phyloP scores from a whole-genome alignment of 2,113 vertebrate genomes.

The Oreochromis aureus region DNA sequence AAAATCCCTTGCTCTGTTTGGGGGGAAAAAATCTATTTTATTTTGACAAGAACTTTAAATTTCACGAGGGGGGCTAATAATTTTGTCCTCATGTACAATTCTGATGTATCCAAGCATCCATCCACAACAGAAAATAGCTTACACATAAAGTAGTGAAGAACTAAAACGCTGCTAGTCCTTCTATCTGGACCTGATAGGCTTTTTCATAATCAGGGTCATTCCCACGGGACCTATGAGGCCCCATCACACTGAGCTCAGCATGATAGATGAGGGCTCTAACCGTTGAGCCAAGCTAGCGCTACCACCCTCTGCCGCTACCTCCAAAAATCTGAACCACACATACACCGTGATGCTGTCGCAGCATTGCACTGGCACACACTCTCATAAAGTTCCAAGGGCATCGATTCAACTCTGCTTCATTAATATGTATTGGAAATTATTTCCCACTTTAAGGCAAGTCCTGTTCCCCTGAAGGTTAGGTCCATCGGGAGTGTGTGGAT shows the following conservation, averaged over 20 bases:
- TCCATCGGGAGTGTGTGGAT: slow-evolving; percentile 8
- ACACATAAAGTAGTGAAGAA: background rate
- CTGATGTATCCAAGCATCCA: background rate
- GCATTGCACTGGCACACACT: slow-evolving; percentile 41
- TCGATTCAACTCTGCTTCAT: slow-evolving; percentile 68
- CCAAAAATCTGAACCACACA: slow-evolving; percentile 29
- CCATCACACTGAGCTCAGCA: slow-evolving; percentile 33
- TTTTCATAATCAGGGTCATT: slow-evolving; percentile 37
- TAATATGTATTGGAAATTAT: slow-evolving; percentile 78
- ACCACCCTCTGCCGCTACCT: background rate
- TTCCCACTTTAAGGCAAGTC: slow-evolving; percentile 63
- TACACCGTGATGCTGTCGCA: slow-evolving; percentile 38
- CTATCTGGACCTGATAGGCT: slow-evolving; percentile 10
- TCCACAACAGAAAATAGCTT: slow-evolving; percentile 17
- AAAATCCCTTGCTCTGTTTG: background rate
- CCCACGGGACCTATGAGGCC: slow-evolving; percentile 25
- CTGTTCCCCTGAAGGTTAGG: slow-evolving; percentile 58
- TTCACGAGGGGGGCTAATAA: background rate
- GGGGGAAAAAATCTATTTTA: background rate
- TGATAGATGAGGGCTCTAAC: slow-evolving; percentile 60
- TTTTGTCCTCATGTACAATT: background rate
- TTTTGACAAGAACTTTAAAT: background rate
- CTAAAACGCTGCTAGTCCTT: background rate
- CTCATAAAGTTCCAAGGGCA: slow-evolving; percentile 69
- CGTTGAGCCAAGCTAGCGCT: slow-evolving; percentile 5